Conservation (phyloP, 2,888 invertebrate genomes). For the Monoplex corrugatus region DNA sequence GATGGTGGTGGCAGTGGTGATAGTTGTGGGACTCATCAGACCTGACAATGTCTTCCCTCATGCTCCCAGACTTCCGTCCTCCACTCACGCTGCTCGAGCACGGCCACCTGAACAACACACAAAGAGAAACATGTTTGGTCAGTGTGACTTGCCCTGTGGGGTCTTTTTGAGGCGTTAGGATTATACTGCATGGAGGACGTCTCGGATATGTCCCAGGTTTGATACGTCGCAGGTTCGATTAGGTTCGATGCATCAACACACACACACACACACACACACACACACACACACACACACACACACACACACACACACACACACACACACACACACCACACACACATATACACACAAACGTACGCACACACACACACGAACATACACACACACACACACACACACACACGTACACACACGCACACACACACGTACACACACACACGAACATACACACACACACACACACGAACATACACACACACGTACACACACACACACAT, state of each 20-base stretch:
- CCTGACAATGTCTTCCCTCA: not conserved
- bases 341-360: not conserved
- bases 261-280: slow-evolving; percentile 26
- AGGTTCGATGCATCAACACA: not conserved
- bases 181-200: not conserved
- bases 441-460: not conserved
- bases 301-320: slow-evolving; percentile 3
- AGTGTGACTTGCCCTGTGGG: not conserved
- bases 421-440: not conserved
- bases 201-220: not conserved
- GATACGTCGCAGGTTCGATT: not conserved
- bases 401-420: not conserved
- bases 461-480: not conserved
- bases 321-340: not conserved
- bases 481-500: not conserved
- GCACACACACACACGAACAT: not conserved
- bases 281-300: slow-evolving; percentile 23
- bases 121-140: not conserved
- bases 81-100: not conserved
- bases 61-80: not conserved
- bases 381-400: too few species aligned
- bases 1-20: not conserved
- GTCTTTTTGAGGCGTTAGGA: not conserved
- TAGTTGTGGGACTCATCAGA: not conserved
- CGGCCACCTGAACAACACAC: not conserved